These are phyloP conservation scores for Xylota segnis DNA, from an alignment of 2,888 invertebrate genomes.

Conservation along the genomic window DNA sequence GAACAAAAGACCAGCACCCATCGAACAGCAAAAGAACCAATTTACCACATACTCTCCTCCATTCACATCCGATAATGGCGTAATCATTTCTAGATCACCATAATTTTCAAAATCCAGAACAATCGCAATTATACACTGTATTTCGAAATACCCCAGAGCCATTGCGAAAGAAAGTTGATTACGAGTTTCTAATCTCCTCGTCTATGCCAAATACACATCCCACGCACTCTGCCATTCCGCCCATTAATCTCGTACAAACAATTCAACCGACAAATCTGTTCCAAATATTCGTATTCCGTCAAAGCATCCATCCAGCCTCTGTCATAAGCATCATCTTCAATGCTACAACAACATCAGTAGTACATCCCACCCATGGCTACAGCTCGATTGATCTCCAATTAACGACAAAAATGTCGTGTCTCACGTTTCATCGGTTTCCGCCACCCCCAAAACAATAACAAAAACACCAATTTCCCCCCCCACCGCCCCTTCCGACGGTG, in stretches of 20 bases:
- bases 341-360: conserved; percentile 45
- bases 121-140: conserved; percentile 27
- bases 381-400: conserved; percentile 64
- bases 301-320: conserved; percentile 16
- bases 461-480: neutral
- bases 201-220: conserved; percentile 2
- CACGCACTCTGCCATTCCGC: conserved; percentile 32
- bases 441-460: conserved; percentile 63
- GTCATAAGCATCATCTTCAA: conserved; percentile 60
- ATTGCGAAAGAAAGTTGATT: conserved; percentile 59
- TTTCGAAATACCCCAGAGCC: conserved; percentile 46
- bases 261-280: conserved; percentile 50
- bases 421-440: conserved; percentile 68
- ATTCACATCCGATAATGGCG: neutral
- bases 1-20: neutral
- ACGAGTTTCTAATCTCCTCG: conserved; percentile 48
- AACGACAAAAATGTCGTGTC: conserved; percentile 65
- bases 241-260: conserved; percentile 44
- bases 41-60: too few relatives aligned
- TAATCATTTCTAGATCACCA: conserved; percentile 19
- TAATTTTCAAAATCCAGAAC: conserved; percentile 33
- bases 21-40: neutral
- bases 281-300: conserved; percentile 30
- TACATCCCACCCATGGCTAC: conserved; percentile 54
- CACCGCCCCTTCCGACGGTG: neutral